Percentiles rank a stretch among this genome's conserved stretches.
Evolutionary conservation across 2,113 vertebrate species (phyloP).

Genomic region (Leptocoma aspasia): DNA sequence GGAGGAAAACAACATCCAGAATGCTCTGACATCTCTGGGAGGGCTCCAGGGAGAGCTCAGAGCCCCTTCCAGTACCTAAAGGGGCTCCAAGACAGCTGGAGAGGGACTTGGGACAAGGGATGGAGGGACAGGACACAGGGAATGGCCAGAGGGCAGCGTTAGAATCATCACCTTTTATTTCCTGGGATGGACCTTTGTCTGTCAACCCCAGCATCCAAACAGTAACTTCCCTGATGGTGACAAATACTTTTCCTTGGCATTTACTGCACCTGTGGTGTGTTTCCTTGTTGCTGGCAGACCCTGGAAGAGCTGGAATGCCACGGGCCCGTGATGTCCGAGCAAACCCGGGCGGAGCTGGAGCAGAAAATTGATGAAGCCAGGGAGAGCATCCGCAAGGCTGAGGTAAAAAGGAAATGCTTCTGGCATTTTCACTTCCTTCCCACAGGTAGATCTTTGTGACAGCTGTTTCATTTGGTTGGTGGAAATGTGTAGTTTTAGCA

Average conservation of each 20-base stretch:
- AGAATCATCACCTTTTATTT: neutral
- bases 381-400: constrained; percentile 94
- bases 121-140: neutral
- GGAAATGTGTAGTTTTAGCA: neutral
- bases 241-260: neutral
- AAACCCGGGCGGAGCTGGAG: constrained; percentile 88
- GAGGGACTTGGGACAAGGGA: rapidly evolving
- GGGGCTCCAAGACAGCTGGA: neutral
- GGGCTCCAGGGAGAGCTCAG: neutral
- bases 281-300: constrained; percentile 69
- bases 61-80: neutral
- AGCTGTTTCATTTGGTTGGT: neutral
- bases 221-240: neutral
- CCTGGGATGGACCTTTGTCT: neutral
- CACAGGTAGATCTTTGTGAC: neutral
- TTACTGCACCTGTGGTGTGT: neutral
- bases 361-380: constrained; percentile 92
- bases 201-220: neutral
- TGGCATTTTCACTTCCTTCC: neutral
- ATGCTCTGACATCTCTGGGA: neutral
- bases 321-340: constrained; percentile 84
- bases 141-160: neutral
- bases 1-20: neutral
- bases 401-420: constrained; percentile 72
- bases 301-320: constrained; percentile 91